Evolutionary conservation across 2,888 invertebrate species (phyloP).

Genomic region (Calliscelio sp.): DNA sequence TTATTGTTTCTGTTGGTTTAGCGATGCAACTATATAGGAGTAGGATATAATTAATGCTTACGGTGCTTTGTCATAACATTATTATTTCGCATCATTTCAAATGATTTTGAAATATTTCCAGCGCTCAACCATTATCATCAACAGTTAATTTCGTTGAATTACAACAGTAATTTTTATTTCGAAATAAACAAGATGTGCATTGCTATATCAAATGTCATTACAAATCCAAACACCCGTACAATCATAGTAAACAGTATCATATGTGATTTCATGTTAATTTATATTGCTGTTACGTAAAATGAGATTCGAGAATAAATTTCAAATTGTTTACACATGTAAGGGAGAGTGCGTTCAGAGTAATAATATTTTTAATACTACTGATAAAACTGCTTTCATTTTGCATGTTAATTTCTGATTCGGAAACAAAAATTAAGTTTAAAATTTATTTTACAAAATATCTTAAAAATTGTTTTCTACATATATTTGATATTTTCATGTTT

Average conservation of each 20-base stretch:
- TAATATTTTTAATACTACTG: no score
- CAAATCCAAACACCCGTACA: background rate
- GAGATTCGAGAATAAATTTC: background rate
- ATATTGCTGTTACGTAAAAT: background rate
- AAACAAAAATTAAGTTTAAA: no score
- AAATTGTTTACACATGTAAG: background rate
- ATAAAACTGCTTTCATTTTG: no score
- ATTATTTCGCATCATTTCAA: background rate
- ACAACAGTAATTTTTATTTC: slow-evolving; percentile 24
- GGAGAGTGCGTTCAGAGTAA: no score
- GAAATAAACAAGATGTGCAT: slow-evolving; percentile 24
- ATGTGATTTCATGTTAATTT: background rate
- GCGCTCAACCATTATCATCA: slow-evolving; percentile 15
- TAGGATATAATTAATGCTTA: slow-evolving; percentile 10
- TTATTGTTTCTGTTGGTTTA: no score
- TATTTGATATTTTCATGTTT: no score
- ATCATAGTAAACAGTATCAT: background rate
- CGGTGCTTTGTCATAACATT: background rate
- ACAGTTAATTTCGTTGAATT: slow-evolving; percentile 17
- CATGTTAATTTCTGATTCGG: no score
- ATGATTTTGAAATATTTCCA: slow-evolving; percentile 9
- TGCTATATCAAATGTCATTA: slow-evolving; percentile 10
- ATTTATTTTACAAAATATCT: no score
- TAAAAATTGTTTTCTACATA: no score
- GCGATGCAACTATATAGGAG: no score